phyloP scores from a whole-genome alignment of 2,797 vertebrate species.

The Lacerta viridis region DNA sequence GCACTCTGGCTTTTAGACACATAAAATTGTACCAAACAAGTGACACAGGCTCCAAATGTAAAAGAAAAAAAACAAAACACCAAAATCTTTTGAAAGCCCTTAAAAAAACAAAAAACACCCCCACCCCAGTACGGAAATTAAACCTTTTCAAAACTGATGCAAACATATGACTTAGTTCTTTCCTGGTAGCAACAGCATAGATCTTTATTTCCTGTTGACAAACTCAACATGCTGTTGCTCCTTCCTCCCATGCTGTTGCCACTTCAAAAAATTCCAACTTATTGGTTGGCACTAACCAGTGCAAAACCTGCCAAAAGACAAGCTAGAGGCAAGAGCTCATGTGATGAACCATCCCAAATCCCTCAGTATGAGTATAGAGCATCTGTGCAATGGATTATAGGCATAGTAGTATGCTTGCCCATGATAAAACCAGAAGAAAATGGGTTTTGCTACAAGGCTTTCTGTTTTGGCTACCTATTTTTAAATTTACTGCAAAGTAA shows the following conservation, averaged over 20 bases:
- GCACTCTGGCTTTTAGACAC: neutral
- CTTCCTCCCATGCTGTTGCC: conserved; percentile 43
- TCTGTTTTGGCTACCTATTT: neutral
- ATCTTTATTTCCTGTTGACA: conserved; percentile 46
- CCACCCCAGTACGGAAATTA: neutral
- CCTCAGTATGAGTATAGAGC: neutral
- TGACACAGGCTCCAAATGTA: neutral
- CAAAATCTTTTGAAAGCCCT: neutral
- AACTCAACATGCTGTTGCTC: conserved; percentile 32
- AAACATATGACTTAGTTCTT: neutral
- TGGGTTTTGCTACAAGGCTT: conserved; percentile 45
- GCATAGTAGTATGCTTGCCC: conserved; percentile 25
- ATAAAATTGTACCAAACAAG: neutral
- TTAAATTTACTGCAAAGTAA: neutral
- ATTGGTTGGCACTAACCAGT: conserved; percentile 23
- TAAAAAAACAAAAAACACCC: too few species aligned
- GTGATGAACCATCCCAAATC: conserved; percentile 26
- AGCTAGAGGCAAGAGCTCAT: conserved; percentile 43
- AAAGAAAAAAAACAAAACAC: neutral
- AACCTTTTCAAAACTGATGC: conserved; percentile 21
- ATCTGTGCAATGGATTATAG: conserved; percentile 37
- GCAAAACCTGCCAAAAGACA: conserved; percentile 46
- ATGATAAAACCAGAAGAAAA: conserved; percentile 23
- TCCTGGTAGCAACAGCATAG: neutral
- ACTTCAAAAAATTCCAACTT: conserved; percentile 34